A percentile compares a stretch with the other conserved stretches of the same genome.
Conservation (phyloP, 2,113 vertebrate genomes). For the Galbula dea region DNA sequence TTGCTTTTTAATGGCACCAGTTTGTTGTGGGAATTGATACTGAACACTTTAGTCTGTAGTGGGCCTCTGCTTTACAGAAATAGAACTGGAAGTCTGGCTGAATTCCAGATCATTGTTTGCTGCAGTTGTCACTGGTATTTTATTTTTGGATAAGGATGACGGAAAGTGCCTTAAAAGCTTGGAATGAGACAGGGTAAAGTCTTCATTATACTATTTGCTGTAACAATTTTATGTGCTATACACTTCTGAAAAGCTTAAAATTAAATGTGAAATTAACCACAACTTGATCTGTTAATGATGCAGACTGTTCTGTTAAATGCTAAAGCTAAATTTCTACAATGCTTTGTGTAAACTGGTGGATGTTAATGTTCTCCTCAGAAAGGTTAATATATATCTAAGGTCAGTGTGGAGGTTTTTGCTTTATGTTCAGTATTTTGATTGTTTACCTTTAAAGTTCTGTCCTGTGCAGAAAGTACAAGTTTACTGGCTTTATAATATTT, state of each 20-base stretch:
- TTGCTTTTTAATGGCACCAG: background rate
- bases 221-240: background rate
- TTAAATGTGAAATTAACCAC: background rate
- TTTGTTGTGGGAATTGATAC: background rate
- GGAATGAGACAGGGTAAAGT: background rate
- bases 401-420: background rate
- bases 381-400: background rate
- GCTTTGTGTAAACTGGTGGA: background rate
- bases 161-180: slow-evolving; percentile 14
- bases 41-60: background rate
- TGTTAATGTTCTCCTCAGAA: background rate
- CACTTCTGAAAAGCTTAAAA: background rate
- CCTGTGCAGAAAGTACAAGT: background rate
- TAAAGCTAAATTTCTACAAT: background rate
- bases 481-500: background rate
- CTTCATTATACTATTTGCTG: background rate
- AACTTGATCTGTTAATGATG: background rate
- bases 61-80: background rate
- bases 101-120: slow-evolving; percentile 29
- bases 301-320: background rate
- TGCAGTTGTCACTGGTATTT: background rate
- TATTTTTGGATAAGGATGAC: background rate
- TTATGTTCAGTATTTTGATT: background rate
- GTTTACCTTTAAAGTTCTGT: background rate
- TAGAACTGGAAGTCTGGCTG: background rate